Percentiles rank a stretch among this genome's conserved stretches.
Evolutionary conservation across 2,888 invertebrate species (phyloP).

Genomic region (Leptinotarsa rubiginosa): DNA sequence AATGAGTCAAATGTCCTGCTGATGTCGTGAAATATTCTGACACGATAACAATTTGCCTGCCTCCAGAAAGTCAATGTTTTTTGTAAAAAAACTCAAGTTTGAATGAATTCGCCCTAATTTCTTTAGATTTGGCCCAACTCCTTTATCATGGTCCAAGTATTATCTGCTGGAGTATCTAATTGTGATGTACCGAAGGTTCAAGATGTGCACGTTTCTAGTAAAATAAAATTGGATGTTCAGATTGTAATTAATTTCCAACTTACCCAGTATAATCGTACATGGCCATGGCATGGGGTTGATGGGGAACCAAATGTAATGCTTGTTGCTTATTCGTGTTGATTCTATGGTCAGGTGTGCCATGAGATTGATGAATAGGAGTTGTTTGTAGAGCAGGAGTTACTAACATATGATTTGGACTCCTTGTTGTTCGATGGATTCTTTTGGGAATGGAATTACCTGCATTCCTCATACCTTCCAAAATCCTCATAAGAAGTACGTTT

Average conservation of each 20-base stretch:
- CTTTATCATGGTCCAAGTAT: too few relatives aligned
- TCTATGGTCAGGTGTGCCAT: constrained; percentile 60
- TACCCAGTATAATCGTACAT: constrained; percentile 89
- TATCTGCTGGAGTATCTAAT: too few relatives aligned
- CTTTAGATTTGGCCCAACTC: too few relatives aligned
- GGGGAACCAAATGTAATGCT: constrained; percentile 71
- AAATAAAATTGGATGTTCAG: not conserved
- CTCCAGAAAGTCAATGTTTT: too few relatives aligned
- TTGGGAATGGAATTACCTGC: constrained; percentile 69
- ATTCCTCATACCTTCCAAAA: constrained; percentile 89
- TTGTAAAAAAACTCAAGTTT: too few relatives aligned
- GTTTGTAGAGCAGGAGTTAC: constrained; percentile 44
- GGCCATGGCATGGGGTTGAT: constrained; percentile 88
- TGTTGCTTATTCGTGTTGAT: constrained; percentile 62
- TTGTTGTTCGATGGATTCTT: constrained; percentile 54
- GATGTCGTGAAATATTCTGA: too few relatives aligned
- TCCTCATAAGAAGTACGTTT: constrained; percentile 92
- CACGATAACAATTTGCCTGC: too few relatives aligned
- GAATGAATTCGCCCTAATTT: too few relatives aligned
- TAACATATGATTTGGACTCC: constrained; percentile 44
- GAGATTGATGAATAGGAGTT: constrained; percentile 53
- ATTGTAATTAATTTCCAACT: constrained; percentile 31
- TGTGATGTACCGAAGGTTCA: not conserved
- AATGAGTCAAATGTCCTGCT: too few relatives aligned
- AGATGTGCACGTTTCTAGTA: not conserved